Percentiles rank a stretch among this genome's conserved stretches.
Conservation (phyloP, 2,113 vertebrate genomes). For the Pavo muticus region DNA sequence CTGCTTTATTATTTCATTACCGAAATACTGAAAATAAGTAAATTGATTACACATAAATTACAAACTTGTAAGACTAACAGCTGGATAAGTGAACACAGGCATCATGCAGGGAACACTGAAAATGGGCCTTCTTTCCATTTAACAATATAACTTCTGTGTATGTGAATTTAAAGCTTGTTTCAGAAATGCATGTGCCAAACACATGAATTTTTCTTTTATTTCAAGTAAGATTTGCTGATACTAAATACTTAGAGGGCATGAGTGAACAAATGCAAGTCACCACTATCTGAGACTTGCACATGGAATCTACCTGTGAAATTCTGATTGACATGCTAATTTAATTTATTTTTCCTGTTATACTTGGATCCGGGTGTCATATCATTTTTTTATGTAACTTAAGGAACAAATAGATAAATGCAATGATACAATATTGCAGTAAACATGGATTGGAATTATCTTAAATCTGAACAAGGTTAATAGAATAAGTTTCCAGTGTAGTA, state of each 20-base stretch:
- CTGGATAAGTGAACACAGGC: not conserved
- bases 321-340: not conserved
- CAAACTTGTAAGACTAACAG: not conserved
- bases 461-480: not conserved
- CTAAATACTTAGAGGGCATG: not conserved
- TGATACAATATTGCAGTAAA: not conserved
- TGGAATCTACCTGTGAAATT: not conserved
- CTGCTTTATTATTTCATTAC: not conserved
- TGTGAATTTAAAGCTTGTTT: not conserved
- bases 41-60: not conserved
- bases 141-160: not conserved
- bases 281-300: not conserved
- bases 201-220: not conserved
- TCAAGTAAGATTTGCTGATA: not conserved
- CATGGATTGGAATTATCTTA: not conserved
- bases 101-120: accelerated
- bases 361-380: not conserved
- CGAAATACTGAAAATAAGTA: not conserved
- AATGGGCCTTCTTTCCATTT: not conserved
- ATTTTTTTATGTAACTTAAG: not conserved
- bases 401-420: not conserved
- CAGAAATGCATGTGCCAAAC: not conserved
- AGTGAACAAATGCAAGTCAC: not conserved
- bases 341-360: not conserved
- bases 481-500: not conserved